Conservation (phyloP, 1,140 invertebrate species). For the Idris sp. region DNA sequence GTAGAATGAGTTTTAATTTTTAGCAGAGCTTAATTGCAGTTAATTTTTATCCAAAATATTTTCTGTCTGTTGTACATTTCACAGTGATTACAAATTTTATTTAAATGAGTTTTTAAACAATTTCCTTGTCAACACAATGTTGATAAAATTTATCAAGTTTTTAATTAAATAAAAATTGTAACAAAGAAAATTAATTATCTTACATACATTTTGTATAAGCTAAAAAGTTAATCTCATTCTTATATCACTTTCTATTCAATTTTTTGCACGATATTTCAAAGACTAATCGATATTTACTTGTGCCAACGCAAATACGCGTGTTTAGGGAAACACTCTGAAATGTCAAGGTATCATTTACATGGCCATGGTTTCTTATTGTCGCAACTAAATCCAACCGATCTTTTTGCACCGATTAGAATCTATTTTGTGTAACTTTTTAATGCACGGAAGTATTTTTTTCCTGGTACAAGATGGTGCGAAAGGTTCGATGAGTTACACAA, state of each 20-base stretch:
- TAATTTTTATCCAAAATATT: no score
- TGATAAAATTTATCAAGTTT: no score
- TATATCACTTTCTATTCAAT: background rate
- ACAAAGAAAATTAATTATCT: no score
- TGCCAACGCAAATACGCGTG: slow-evolving; percentile 47
- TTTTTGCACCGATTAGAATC: slow-evolving; percentile 37
- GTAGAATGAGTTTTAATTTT: no score
- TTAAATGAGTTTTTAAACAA: no score
- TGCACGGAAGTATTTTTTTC: slow-evolving; percentile 23
- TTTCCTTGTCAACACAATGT: no score
- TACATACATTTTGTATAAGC: background rate
- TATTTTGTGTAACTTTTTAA: slow-evolving; percentile 32
- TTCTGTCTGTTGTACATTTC: no score
- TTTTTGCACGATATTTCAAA: slow-evolving; percentile 42
- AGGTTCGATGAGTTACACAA: no score
- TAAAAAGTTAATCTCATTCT: background rate
- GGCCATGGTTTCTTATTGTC: slow-evolving; percentile 48
- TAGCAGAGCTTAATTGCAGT: no score
- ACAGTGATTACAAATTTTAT: no score
- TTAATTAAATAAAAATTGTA: no score
- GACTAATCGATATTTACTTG: slow-evolving; percentile 47
- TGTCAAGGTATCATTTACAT: slow-evolving; percentile 58
- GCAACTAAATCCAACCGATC: slow-evolving; percentile 42
- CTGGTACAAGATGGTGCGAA: slow-evolving; percentile 8
- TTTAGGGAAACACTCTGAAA: slow-evolving; percentile 53